These are phyloP conservation scores for Chrysolina oricalcia DNA, from an alignment of 2,888 invertebrate genomes.

Conservation along the genomic window DNA sequence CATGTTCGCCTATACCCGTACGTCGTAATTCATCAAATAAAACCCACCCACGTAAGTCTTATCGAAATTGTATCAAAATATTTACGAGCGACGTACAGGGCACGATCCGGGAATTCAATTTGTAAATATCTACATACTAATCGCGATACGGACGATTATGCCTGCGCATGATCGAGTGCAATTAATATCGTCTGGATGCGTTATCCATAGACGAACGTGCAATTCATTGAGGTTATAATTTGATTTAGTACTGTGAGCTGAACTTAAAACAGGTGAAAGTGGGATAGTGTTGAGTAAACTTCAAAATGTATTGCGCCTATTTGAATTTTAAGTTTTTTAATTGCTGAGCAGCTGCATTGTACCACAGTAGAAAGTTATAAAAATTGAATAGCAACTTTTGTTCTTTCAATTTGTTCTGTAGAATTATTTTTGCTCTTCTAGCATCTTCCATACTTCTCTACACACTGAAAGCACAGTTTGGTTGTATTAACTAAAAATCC, in stretches of 20 bases:
- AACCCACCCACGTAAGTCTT: constrained; percentile 27
- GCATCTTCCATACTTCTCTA: no score
- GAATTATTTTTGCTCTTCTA: no score
- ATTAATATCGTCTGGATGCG: constrained; percentile 31
- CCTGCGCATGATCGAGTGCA: constrained; percentile 18
- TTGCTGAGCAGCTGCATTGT: no score
- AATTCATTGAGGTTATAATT: not conserved
- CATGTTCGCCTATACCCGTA: constrained; percentile 1
- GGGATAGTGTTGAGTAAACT: not conserved
- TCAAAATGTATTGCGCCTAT: no score
- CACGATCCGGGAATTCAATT: constrained; percentile 22
- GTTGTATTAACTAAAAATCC: no score
- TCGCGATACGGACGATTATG: constrained; percentile 23
- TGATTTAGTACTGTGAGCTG: not conserved
- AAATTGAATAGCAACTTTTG: no score
- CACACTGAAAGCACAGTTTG: no score
- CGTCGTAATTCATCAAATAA: constrained; percentile 24
- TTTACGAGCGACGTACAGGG: constrained; percentile 31
- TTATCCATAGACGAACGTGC: not conserved
- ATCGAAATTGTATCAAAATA: constrained; percentile 34
- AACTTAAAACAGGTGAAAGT: not conserved
- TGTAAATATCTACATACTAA: constrained; percentile 41
- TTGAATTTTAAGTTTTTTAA: not conserved
- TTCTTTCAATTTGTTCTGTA: no score
- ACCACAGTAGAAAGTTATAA: no score